phyloP scores from a whole-genome alignment of 2,113 vertebrate genomes.

The Nothoprocta perdicaria region DNA sequence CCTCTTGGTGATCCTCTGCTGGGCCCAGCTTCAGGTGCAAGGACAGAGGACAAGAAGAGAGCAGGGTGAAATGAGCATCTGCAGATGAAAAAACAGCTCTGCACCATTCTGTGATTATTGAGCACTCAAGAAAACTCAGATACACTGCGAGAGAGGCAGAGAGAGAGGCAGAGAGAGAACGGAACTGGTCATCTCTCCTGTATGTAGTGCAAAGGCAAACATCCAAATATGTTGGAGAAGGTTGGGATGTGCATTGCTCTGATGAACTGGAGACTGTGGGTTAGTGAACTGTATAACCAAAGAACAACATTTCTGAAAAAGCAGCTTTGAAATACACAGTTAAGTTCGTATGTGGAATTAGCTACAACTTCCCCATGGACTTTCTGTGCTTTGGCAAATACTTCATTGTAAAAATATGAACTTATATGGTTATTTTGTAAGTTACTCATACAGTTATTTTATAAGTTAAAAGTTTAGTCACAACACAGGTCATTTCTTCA shows the following conservation, averaged over 20 bases:
- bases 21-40: background rate
- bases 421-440: background rate
- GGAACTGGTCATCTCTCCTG: accelerated
- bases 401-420: background rate
- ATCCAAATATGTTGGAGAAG: background rate
- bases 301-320: background rate
- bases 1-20: background rate
- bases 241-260: background rate
- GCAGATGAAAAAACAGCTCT: background rate
- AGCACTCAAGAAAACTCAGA: background rate
- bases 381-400: background rate
- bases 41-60: background rate
- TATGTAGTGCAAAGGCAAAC: accelerated
- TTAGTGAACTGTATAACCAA: background rate
- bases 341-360: background rate
- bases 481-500: background rate
- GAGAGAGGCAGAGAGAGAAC: background rate
- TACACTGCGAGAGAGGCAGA: background rate
- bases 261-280: background rate
- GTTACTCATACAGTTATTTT: background rate
- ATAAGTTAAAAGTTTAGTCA: background rate
- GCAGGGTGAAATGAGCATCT: background rate
- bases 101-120: background rate
- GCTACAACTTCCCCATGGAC: background rate
- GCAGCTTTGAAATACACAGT: background rate